Evolutionary conservation across 2,888 invertebrate genomes (phyloP).

Genomic region (Agrochola macilenta): DNA sequence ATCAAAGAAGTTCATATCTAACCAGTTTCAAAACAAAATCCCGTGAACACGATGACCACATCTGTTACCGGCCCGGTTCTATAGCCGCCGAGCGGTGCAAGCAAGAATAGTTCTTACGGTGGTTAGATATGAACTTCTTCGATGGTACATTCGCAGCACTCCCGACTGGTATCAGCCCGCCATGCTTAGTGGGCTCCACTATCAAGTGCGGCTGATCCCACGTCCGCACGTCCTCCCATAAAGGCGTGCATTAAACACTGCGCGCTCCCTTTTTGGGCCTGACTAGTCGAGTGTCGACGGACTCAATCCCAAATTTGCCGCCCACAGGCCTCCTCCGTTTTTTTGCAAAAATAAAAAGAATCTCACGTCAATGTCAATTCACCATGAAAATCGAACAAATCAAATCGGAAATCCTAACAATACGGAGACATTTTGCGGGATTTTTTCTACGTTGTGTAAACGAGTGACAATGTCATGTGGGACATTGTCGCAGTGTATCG

Average conservation of each 20-base stretch:
- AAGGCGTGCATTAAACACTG: too few relatives aligned
- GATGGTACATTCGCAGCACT: neutral
- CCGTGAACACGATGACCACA: too few relatives aligned
- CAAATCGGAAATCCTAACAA: conserved; percentile 16
- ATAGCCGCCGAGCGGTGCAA: too few relatives aligned
- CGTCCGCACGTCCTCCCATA: neutral
- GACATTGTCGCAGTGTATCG: conserved; percentile 41
- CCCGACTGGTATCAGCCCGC: neutral
- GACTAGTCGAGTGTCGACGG: neutral
- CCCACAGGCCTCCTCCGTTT: neutral
- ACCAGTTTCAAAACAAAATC: too few relatives aligned
- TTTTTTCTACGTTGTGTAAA: conserved; percentile 30
- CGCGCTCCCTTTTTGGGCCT: neutral
- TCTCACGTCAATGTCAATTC: neutral
- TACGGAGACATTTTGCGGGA: conserved; percentile 18
- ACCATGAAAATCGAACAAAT: conserved; percentile 11
- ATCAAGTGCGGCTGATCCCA: neutral
- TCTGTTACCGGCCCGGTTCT: too few relatives aligned
- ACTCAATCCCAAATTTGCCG: neutral
- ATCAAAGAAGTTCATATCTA: too few relatives aligned
- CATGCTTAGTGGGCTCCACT: neutral
- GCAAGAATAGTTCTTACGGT: too few relatives aligned
- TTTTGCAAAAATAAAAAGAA: too few relatives aligned
- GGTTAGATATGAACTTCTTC: too few relatives aligned
- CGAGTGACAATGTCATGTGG: conserved; percentile 46